Evolutionary conservation across 1,140 invertebrate species (phyloP).

Genomic region (Archivesica marissinica): DNA sequence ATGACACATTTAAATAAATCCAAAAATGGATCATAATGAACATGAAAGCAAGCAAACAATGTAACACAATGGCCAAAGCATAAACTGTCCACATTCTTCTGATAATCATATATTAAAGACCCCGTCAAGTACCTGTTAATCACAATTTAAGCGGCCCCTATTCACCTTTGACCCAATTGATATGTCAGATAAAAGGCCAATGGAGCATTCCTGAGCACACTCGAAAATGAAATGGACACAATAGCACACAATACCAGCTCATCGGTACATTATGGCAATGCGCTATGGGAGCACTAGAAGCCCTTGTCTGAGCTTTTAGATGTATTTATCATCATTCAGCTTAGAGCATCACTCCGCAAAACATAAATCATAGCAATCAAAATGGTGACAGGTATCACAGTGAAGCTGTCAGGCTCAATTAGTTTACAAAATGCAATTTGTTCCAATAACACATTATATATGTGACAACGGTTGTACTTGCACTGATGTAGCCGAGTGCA

Average conservation of each 20-base stretch:
- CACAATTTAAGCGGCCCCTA: constrained; percentile 6
- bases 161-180: constrained; percentile 7
- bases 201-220: constrained; percentile 22
- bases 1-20: too few relatives aligned
- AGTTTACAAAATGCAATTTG: not conserved
- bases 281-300: constrained; percentile 6
- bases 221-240: not conserved
- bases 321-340: not conserved
- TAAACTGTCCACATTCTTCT: constrained; percentile 19
- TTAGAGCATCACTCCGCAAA: not conserved
- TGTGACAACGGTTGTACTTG: not conserved
- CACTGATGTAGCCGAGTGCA: not conserved
- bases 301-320: not conserved
- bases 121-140: constrained; percentile 10
- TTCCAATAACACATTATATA: not conserved
- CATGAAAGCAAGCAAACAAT: constrained; percentile 13
- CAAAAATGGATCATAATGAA: not conserved
- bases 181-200: constrained; percentile 5
- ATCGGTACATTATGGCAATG: not conserved
- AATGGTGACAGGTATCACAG: constrained; percentile 9
- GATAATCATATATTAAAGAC: constrained; percentile 38
- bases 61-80: not conserved
- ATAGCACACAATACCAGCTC: constrained; percentile 1
- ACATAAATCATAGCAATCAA: constrained; percentile 9
- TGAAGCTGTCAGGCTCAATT: not conserved